Evolutionary conservation across 2,888 invertebrate genomes (phyloP).

Genomic region (Hyles lineata): DNA sequence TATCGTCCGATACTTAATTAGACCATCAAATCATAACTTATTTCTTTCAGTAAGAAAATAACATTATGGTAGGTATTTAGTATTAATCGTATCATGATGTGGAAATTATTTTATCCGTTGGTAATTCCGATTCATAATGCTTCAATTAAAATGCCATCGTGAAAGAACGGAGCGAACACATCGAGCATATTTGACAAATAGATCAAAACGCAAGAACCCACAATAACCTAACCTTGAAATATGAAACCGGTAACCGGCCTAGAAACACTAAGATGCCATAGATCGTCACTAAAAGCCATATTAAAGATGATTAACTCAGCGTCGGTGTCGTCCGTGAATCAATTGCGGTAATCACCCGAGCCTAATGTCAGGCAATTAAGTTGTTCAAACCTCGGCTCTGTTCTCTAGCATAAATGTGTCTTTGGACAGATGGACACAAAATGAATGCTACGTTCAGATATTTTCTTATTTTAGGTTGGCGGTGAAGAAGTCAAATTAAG

Average conservation of each 20-base stretch:
- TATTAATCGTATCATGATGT: too few species aligned
- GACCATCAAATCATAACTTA: too few species aligned
- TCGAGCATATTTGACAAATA: too few species aligned
- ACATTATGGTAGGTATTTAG: too few species aligned
- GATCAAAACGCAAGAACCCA: too few species aligned
- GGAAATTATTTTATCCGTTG: too few species aligned
- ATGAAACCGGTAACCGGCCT: neutral
- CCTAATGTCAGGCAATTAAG: constrained; percentile 32
- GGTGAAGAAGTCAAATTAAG: neutral
- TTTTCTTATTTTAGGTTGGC: neutral
- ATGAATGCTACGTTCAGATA: constrained; percentile 22
- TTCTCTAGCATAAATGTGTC: constrained; percentile 23
- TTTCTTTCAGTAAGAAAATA: too few species aligned
- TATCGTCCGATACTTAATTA: too few species aligned
- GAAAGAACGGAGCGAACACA: too few species aligned
- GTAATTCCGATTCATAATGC: too few species aligned
- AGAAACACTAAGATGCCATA: neutral
- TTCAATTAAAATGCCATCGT: too few species aligned
- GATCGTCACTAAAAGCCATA: constrained; percentile 11
- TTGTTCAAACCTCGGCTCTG: constrained; percentile 23
- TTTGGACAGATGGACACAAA: neutral
- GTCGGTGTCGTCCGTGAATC: constrained; percentile 25
- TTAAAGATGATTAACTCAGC: constrained; percentile 29
- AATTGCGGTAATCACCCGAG: constrained; percentile 30
- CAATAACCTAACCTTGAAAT: neutral